Evolutionary conservation across 2,113 vertebrate genomes (phyloP).

Genomic region (Scomber japonicus): DNA sequence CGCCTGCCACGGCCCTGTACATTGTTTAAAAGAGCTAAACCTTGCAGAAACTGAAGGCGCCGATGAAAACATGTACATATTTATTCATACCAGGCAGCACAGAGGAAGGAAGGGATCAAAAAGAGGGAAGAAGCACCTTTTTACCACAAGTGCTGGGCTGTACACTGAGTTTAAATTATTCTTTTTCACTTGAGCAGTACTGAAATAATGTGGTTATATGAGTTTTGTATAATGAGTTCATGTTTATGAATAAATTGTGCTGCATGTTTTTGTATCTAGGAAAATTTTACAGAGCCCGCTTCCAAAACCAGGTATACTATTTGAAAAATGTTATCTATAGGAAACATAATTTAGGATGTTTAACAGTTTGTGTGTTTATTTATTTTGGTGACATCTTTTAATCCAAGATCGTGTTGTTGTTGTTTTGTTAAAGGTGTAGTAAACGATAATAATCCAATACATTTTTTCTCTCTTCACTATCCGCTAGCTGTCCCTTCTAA

Average conservation of each 20-base stretch:
- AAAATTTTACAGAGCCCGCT: neutral
- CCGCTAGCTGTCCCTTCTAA: too few species aligned
- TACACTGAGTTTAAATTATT: slow-evolving; percentile 23
- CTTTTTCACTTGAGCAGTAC: slow-evolving; percentile 37
- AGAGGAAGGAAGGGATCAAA: slow-evolving; percentile 45
- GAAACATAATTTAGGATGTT: too few species aligned
- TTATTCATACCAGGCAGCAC: slow-evolving; percentile 54
- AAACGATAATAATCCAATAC: too few species aligned
- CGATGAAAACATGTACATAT: slow-evolving; percentile 44
- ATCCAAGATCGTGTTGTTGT: too few species aligned
- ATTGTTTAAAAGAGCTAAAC: slow-evolving; percentile 52
- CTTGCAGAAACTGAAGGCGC: slow-evolving; percentile 30
- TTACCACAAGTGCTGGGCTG: neutral
- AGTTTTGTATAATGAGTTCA: slow-evolving; percentile 58
- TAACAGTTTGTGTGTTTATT: neutral
- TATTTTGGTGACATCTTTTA: too few species aligned
- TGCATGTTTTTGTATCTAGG: slow-evolving; percentile 14
- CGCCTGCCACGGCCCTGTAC: slow-evolving; percentile 7
- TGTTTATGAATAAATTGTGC: slow-evolving; percentile 54
- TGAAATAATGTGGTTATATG: slow-evolving; percentile 39
- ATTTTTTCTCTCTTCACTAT: too few species aligned
- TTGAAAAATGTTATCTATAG: neutral
- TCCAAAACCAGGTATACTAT: slow-evolving; percentile 10
- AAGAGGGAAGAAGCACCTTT: slow-evolving; percentile 15
- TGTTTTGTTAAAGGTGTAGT: neutral